Evolutionary conservation across 2,113 vertebrate species (phyloP).

Genomic region (Bubo blakistoni): DNA sequence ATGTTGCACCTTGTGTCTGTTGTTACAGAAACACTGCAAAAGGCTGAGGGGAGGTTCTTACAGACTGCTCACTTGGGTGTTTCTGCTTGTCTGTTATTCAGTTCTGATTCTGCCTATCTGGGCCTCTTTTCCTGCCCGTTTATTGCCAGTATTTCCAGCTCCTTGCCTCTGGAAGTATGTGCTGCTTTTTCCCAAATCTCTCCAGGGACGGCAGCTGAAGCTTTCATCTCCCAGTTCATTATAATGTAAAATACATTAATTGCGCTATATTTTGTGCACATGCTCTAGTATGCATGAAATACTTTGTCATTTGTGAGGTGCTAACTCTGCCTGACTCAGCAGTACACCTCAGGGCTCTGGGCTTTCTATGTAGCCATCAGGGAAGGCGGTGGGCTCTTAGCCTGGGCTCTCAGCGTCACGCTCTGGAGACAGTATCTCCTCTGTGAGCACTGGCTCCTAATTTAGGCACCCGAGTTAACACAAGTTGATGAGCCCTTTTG

Average conservation of each 20-base stretch:
- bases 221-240: not conserved
- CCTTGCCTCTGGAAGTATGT: not conserved
- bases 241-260: not conserved
- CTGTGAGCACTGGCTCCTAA: not conserved
- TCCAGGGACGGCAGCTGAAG: not conserved
- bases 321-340: not conserved
- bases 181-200: not conserved
- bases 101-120: not conserved
- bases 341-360: not conserved
- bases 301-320: not conserved
- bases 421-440: not conserved
- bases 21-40: not conserved
- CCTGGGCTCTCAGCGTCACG: not conserved
- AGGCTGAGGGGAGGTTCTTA: not conserved
- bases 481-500: not conserved
- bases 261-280: not conserved
- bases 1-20: not conserved
- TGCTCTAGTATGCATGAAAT: not conserved
- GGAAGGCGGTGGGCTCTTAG: not conserved
- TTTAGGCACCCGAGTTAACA: not conserved
- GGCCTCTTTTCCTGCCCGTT: not conserved
- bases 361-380: not conserved
- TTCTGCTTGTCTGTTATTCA: not conserved
- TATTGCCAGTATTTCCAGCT: not conserved
- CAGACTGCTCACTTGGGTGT: not conserved